phyloP scores from a whole-genome alignment of 1,140 invertebrate genomes.

The Scaptomyza pallida region DNA sequence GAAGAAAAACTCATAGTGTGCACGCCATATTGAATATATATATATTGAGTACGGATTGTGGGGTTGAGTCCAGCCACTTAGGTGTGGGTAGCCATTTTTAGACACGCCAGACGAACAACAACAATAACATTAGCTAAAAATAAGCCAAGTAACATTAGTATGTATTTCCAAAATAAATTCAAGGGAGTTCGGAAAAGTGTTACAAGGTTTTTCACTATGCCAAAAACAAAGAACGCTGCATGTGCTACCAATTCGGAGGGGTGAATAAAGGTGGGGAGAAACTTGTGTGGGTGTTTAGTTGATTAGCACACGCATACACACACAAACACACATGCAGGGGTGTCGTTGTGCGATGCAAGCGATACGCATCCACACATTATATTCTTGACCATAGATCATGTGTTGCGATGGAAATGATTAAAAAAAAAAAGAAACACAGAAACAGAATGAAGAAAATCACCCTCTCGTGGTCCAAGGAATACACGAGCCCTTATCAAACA shows the following conservation, averaged over 20 bases:
- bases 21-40: constrained; percentile 57
- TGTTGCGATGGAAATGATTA: constrained; percentile 5
- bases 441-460: too few species aligned
- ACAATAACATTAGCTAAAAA: constrained; percentile 67
- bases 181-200: constrained; percentile 53
- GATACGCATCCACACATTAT: constrained; percentile 25
- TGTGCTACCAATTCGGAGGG: constrained; percentile 10
- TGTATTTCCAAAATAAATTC: constrained; percentile 59
- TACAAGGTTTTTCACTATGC: constrained; percentile 72
- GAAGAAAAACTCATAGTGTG: constrained; percentile 11
- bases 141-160: constrained; percentile 43
- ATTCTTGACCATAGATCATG: constrained; percentile 20
- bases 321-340: constrained; percentile 43
- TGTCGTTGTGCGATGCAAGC: constrained; percentile 50
- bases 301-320: constrained; percentile 47
- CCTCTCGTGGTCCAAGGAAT: background rate
- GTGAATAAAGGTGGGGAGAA: constrained; percentile 6
- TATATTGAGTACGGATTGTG: constrained; percentile 36
- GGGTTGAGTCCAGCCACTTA: constrained; percentile 16
- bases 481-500: constrained; percentile 57
- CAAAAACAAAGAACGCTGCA: constrained; percentile 26
- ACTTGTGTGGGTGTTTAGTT: constrained; percentile 52
- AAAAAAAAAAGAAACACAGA: too few species aligned
- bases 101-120: constrained; percentile 28
- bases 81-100: constrained; percentile 66